Evolutionary conservation across 1,140 invertebrate genomes (phyloP).

Genomic region (Bombus huntii): DNA sequence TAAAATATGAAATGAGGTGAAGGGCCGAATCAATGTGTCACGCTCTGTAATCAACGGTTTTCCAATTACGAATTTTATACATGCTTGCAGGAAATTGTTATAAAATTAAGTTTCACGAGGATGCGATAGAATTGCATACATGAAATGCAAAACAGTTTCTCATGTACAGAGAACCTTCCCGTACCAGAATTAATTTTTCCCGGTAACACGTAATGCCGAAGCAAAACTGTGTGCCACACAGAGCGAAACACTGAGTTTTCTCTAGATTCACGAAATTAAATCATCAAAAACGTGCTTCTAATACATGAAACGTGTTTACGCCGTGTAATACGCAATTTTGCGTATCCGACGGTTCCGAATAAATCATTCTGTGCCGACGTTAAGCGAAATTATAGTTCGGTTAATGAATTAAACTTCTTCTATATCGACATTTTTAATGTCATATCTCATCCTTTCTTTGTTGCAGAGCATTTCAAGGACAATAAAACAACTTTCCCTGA

Average conservation of each 20-base stretch:
- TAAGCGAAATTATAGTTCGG: not conserved
- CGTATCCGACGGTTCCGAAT: not conserved
- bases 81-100: not conserved
- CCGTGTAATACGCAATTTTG: not conserved
- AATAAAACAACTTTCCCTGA: too few relatives aligned
- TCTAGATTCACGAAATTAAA: not conserved
- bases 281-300: not conserved
- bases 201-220: not conserved
- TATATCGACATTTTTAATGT: too few relatives aligned
- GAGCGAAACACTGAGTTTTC: not conserved
- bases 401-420: not conserved
- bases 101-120: not conserved
- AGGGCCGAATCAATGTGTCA: not conserved
- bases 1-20: not conserved
- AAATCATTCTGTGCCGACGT: not conserved
- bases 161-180: not conserved
- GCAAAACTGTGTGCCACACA: too few relatives aligned
- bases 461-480: too few relatives aligned
- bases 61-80: not conserved
- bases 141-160: not conserved
- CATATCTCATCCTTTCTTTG: too few relatives aligned
- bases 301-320: not conserved
- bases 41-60: not conserved
- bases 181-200: conserved; percentile 13
- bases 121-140: not conserved